A percentile compares a stretch with the other conserved stretches of the same genome.
These are phyloP conservation scores for Mungos mungo DNA, from an alignment of 2,113 vertebrate species.

Conservation along the genomic window DNA sequence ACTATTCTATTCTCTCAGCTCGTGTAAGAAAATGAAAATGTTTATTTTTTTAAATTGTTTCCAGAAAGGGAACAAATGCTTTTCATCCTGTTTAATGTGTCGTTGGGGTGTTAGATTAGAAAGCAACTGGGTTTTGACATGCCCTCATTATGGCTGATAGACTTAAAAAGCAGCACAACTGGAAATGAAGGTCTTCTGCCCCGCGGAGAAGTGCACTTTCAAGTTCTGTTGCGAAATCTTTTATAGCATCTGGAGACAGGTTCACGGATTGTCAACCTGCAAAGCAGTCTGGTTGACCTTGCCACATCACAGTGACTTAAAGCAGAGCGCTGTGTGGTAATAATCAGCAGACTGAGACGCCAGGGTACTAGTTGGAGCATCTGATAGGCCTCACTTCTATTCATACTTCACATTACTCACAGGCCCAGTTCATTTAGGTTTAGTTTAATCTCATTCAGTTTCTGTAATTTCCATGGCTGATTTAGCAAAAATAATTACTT, in stretches of 20 bases:
- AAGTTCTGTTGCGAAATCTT: background rate
- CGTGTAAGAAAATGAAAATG: background rate
- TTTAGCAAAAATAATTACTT: conserved; percentile 13
- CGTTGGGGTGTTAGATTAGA: background rate
- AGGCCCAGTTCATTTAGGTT: background rate
- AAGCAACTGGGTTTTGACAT: background rate
- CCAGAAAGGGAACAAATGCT: background rate
- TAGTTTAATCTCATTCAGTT: background rate
- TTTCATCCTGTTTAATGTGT: background rate
- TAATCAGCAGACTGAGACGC: background rate
- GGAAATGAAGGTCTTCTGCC: background rate
- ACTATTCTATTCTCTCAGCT: background rate
- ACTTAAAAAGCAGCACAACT: background rate
- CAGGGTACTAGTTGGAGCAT: background rate
- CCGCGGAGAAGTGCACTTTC: background rate
- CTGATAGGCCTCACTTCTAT: background rate
- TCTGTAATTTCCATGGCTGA: background rate
- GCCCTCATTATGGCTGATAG: background rate
- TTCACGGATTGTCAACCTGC: background rate
- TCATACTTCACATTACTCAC: background rate
- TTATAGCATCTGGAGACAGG: background rate
- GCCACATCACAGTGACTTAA: background rate
- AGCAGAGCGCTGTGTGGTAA: background rate
- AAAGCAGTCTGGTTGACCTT: background rate
- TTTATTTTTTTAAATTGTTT: background rate